Percentiles rank a stretch among this genome's conserved stretches.
Conservation (phyloP, 2,888 invertebrate genomes). For the Tetragnatha montana region DNA sequence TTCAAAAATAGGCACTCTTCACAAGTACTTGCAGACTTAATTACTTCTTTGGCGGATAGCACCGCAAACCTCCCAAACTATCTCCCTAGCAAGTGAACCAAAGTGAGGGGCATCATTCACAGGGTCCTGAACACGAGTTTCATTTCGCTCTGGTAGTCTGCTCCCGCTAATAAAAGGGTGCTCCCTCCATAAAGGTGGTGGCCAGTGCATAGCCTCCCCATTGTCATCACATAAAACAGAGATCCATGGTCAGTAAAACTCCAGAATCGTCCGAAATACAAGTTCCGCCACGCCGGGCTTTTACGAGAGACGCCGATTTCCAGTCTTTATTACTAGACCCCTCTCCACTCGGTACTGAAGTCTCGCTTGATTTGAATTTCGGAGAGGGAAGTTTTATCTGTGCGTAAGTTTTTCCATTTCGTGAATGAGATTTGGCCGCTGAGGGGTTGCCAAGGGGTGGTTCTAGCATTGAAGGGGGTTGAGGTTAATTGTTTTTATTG, state of each 20-base stretch:
- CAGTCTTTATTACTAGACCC: background rate
- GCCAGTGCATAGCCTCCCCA: background rate
- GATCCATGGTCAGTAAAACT: conserved; percentile 41
- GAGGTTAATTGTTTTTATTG: too few species aligned
- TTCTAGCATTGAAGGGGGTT: too few species aligned
- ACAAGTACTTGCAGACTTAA: too few species aligned
- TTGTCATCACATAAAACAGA: conserved; percentile 18
- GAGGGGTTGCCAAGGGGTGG: too few species aligned
- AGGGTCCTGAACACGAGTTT: background rate
- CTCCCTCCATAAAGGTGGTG: background rate
- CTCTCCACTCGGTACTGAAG: background rate
- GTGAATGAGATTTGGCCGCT: background rate
- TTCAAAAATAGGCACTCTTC: too few species aligned
- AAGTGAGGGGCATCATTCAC: background rate
- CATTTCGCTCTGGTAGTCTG: background rate
- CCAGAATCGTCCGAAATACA: conserved; percentile 16
- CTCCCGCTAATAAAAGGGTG: background rate
- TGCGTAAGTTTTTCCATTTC: background rate
- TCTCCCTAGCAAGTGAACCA: too few species aligned
- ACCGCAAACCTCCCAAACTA: too few species aligned
- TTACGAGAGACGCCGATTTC: conserved; percentile 13
- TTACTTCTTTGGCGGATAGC: too few species aligned
- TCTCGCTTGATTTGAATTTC: background rate
- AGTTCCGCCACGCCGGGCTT: background rate
- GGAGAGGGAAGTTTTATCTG: background rate